A percentile compares a stretch with the other conserved stretches of the same genome.
These are phyloP conservation scores for Mimumesa dahlbomi DNA, from an alignment of 2,888 invertebrate species.

Conservation along the genomic window DNA sequence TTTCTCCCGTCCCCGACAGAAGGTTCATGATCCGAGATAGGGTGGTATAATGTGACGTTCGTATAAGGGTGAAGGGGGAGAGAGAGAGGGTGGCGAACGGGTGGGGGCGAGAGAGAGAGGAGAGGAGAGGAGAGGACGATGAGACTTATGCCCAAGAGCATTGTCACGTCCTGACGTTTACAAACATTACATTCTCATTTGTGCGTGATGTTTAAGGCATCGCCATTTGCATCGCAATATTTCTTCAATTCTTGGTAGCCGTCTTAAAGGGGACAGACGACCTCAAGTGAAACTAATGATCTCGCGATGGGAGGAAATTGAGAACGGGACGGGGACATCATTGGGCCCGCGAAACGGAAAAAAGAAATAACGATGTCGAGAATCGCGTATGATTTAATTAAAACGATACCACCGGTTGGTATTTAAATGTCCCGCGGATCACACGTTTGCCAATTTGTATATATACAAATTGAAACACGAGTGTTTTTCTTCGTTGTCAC, in stretches of 20 bases:
- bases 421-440: no score
- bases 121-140: conserved; percentile 26
- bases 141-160: conserved; percentile 43
- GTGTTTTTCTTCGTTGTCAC: no score
- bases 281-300: conserved; percentile 21
- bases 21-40: conserved; percentile 49
- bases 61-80: not conserved
- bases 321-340: no score
- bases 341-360: no score
- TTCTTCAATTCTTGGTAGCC: conserved; percentile 12
- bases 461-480: no score
- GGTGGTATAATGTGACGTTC: conserved; percentile 38
- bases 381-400: no score
- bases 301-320: not conserved
- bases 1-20: conserved; percentile 36
- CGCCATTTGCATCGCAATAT: conserved; percentile 28
- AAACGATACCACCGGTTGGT: no score
- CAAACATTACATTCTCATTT: conserved; percentile 40
- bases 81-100: conserved; percentile 28
- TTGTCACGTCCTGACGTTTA: conserved; percentile 45
- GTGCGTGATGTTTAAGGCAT: conserved; percentile 21
- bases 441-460: no score
- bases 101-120: conserved; percentile 13
- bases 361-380: no score
- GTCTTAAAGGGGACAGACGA: not conserved